phyloP scores from a whole-genome alignment of 2,113 vertebrate species.

The cattle (Bos taurus) region ARS-UCD2.0 NC_037343.1:48166001-48166500 shows the following conservation, averaged over 20 bases:
- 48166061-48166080: rapidly evolving
- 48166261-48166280: background rate
- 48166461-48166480: background rate
- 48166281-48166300: background rate
- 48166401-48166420: background rate
- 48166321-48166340: background rate
- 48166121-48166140: background rate
- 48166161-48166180: rapidly evolving
- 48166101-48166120: rapidly evolving
- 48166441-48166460: background rate
- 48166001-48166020: no score
- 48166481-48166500: background rate
- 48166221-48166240: background rate
- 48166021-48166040: background rate
- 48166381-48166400: background rate
- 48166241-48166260: background rate
- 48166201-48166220: background rate
- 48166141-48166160: background rate
- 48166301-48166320: background rate
- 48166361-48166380: background rate
- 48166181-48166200: rapidly evolving
- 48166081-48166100: rapidly evolving
- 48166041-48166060: rapidly evolving
- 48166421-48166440: background rate
- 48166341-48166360: background rate